These are phyloP conservation scores for Petrocephalus schoutedeni DNA, from an alignment of 2,797 vertebrate genomes.

Conservation along the genomic window DNA sequence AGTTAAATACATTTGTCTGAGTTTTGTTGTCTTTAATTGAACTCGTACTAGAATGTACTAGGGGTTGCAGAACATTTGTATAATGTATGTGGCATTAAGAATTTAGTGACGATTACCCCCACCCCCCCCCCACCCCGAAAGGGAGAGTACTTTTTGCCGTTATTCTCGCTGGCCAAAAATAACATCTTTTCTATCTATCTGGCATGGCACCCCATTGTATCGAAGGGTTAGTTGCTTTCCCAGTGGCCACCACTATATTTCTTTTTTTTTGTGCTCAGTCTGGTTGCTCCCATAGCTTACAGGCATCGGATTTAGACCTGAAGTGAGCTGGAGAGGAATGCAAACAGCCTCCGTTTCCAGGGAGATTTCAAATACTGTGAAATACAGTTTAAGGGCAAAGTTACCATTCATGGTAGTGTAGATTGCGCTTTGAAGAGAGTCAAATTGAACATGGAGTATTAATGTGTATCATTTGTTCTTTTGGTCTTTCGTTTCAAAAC, in stretches of 20 bases:
- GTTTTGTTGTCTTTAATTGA: not conserved
- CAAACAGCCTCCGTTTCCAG: not conserved
- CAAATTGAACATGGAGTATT: not conserved
- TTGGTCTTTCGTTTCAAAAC: too few species aligned
- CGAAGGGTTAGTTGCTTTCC: not conserved
- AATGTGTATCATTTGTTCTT: too few species aligned
- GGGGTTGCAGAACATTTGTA: not conserved
- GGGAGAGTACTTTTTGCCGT: not conserved
- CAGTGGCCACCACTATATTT: not conserved
- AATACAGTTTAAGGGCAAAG: not conserved
- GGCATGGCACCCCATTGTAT: not conserved
- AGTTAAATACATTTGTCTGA: not conserved
- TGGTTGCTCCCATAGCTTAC: not conserved
- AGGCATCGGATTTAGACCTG: not conserved
- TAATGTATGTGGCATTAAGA: not conserved
- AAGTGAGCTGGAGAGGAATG: not conserved
- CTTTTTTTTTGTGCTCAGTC: not conserved
- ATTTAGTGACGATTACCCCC: not conserved
- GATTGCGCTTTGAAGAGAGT: not conserved
- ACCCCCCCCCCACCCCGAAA: too few species aligned
- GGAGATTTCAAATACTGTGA: not conserved
- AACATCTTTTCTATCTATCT: not conserved
- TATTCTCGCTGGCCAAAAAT: not conserved
- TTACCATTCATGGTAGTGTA: not conserved
- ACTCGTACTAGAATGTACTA: not conserved